Percentiles rank a stretch among this genome's conserved stretches.
These are phyloP conservation scores for Girardia tigrina DNA, from an alignment of 2,888 invertebrate genomes.

Conservation along the genomic window DNA sequence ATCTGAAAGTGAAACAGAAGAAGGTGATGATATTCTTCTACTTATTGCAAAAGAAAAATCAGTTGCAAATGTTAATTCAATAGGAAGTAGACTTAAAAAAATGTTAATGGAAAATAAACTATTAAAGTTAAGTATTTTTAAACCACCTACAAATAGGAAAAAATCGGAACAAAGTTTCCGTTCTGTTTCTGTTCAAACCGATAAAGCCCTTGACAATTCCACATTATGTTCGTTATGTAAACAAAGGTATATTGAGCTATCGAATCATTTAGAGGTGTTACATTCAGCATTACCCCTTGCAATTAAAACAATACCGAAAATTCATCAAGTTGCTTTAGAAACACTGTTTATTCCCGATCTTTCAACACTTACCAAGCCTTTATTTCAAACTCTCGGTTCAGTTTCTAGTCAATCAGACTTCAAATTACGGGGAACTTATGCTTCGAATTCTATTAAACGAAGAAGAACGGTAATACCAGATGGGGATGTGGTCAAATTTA, in stretches of 20 bases:
- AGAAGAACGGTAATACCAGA: constrained; percentile 1
- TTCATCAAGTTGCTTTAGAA: background rate
- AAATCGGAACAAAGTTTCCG: background rate
- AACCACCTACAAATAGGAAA: background rate
- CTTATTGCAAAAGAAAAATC: background rate
- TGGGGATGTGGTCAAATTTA: constrained; percentile 2
- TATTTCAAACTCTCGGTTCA: constrained; percentile 14
- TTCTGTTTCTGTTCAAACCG: background rate
- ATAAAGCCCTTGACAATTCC: background rate
- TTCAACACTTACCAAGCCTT: background rate
- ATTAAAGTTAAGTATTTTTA: constrained; percentile 2
- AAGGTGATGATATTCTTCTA: constrained; percentile 18
- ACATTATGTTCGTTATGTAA: background rate
- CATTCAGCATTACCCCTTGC: background rate
- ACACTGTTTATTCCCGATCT: background rate
- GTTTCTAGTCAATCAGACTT: constrained; percentile 7
- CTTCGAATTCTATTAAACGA: background rate
- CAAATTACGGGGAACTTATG: background rate
- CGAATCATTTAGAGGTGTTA: background rate
- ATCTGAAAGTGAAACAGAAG: constrained; percentile 3
- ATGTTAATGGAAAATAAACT: background rate
- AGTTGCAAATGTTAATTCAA: constrained; percentile 5
- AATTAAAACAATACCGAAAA: background rate
- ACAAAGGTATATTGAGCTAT: background rate
- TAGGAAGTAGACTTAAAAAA: background rate